Percentiles rank a stretch among this genome's conserved stretches.
Evolutionary conservation across 2,888 invertebrate species (phyloP).

Genomic region (Trachelus tabidus): DNA sequence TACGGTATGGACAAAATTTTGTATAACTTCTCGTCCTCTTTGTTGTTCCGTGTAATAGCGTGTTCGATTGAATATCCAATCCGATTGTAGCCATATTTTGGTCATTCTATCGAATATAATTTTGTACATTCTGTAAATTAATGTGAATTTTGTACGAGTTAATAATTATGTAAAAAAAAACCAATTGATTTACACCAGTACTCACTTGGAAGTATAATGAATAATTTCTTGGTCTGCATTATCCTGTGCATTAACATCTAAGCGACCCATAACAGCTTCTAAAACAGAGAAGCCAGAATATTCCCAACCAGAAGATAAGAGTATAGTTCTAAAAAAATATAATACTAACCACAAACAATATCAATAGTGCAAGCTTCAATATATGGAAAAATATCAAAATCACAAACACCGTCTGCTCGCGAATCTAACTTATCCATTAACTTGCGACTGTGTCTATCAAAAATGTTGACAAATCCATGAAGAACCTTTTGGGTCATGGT

Average conservation of each 20-base stretch:
- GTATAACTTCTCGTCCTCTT: neutral
- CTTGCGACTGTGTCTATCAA: slow-evolving; percentile 19
- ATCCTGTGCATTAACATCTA: slow-evolving; percentile 20
- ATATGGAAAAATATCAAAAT: slow-evolving; percentile 27
- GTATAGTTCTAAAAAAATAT: neutral
- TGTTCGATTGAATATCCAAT: neutral
- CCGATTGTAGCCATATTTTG: neutral
- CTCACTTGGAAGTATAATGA: slow-evolving; percentile 28
- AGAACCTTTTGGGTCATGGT: neutral
- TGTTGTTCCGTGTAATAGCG: neutral
- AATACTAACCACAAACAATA: slow-evolving; percentile 30
- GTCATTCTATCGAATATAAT: neutral
- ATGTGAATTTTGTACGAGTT: neutral
- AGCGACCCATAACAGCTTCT: slow-evolving; percentile 34
- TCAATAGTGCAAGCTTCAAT: slow-evolving; percentile 30
- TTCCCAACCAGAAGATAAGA: neutral
- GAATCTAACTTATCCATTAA: slow-evolving; percentile 24
- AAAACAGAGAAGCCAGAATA: neutral
- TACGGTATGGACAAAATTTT: neutral
- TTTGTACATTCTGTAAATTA: neutral
- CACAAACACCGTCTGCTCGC: slow-evolving; percentile 19
- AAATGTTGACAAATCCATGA: neutral
- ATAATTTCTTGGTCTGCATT: slow-evolving; percentile 25
- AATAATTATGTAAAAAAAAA: neutral
- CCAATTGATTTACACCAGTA: neutral